A percentile compares a stretch with the other conserved stretches of the same genome.
phyloP scores from a whole-genome alignment of 2,113 vertebrate genomes.

The Pica pica region DNA sequence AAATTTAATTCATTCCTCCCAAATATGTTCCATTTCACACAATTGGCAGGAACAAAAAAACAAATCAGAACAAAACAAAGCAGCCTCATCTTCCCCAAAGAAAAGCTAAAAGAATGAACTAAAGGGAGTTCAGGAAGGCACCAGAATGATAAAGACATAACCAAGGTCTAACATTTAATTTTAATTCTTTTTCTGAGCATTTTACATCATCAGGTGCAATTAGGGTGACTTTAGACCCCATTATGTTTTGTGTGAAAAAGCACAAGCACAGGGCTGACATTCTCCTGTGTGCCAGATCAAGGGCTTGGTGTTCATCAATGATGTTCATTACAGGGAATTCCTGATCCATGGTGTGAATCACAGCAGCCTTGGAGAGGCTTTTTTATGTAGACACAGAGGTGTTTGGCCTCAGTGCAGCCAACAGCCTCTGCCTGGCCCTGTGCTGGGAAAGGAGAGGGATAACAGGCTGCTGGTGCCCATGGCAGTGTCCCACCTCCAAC shows the following conservation, averaged over 20 bases:
- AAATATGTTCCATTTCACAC: conserved; percentile 9
- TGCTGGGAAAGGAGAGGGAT: not conserved
- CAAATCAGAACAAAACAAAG: not conserved
- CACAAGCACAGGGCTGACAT: not conserved
- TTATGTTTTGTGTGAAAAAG: not conserved
- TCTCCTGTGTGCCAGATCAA: fast-evolving
- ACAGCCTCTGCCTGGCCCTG: fast-evolving
- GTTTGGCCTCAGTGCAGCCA: not conserved
- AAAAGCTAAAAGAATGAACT: not conserved
- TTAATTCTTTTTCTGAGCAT: not conserved
- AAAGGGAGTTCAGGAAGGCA: not conserved
- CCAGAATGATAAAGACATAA: not conserved
- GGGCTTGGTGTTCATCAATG: not conserved
- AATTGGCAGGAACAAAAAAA: not conserved
- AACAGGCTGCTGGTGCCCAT: fast-evolving
- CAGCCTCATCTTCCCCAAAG: not conserved
- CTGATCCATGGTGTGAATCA: not conserved
- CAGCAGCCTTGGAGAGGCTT: not conserved
- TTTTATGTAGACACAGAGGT: not conserved
- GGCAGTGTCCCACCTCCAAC: not conserved
- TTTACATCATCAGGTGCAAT: not conserved
- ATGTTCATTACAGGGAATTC: not conserved
- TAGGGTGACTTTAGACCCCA: not conserved
- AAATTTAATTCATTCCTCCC: conserved; percentile 43
- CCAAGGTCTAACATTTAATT: not conserved